Conservation (phyloP, 2,888 invertebrate species). For the Drosophila tripunctata region DNA sequence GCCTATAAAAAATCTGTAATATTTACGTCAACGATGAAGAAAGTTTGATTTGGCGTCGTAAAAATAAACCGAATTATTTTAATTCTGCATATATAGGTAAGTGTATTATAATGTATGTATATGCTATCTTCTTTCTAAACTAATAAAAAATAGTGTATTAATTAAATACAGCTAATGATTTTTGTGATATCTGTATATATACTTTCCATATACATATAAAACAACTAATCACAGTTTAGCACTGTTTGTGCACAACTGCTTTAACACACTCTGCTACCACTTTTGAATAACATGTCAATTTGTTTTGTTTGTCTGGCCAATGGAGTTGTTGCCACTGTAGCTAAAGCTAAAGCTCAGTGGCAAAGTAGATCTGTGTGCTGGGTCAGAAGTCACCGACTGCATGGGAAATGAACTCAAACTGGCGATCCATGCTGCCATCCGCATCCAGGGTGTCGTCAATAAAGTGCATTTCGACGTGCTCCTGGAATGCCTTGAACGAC, state of each 20-base stretch:
- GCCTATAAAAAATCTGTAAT: not conserved
- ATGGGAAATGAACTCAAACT: constrained; percentile 85
- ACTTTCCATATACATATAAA: no score
- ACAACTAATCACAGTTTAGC: constrained; percentile 3
- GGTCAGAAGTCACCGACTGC: constrained; percentile 84
- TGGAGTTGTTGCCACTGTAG: constrained; percentile 52
- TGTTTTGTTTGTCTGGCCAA: not conserved
- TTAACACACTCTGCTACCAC: not conserved
- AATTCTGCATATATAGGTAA: not conserved
- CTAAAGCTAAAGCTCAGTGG: constrained; percentile 80
- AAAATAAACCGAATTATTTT: not conserved
- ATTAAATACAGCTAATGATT: not conserved
- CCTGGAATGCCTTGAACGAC: constrained; percentile 88
- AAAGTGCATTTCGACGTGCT: constrained; percentile 92
- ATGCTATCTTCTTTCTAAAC: not conserved
- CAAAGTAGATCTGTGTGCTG: constrained; percentile 79
- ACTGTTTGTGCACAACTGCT: not conserved
- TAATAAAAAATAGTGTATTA: not conserved
- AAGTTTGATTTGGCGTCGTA: constrained; percentile 4
- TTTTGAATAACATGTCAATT: not conserved
- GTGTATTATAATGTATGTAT: not conserved
- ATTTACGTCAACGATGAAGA: not conserved
- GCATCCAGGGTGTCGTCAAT: constrained; percentile 85
- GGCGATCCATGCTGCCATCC: constrained; percentile 85
- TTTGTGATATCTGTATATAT: constrained; percentile 27